Base-by-base conservation (phyloP, 1,140 invertebrate genomes). In the Charaxes varanes region DNA sequence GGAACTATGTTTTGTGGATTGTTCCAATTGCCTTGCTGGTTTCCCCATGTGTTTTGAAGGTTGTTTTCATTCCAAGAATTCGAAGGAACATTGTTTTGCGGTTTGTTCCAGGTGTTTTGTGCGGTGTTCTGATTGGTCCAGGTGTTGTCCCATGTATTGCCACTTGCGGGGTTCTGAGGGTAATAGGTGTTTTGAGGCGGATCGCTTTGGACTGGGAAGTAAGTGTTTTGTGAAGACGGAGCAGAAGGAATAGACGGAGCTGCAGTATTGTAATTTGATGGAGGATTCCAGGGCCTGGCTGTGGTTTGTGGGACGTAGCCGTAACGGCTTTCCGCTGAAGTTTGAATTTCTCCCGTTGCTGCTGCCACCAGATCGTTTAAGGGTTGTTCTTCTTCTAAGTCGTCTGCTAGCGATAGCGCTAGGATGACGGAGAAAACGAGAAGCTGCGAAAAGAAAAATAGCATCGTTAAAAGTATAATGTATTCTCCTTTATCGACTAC, bases 331-430 rank as follows among this genome's bases (percentile, higher is more conserved):
- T n/a, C n/a, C n/a, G n/a, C n/a, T n/a, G n/a, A n/a, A n/a, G n/a
- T n/a, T 33, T 35, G 41, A 5, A 33, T 4, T 4, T 33, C 31
- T 5, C 28, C 27, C 11, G 61, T 44, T n/a, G 61, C 62, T 6
- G 48, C 53, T 1, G 57, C 58, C 45, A 58, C 38, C 10, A 55
- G 52, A 31, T 78, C 66, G 13, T 61, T 55, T 11, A 27, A 51
- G 34, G 13, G 28, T 30, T 23, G 46, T 41, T 31, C 6, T 12
- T 61, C 42, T 7, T 72, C 55, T 11, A 32, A 31, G 41, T 63
- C 60, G 6, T 52, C 56, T 34, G 65, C 73, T 28, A 64, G 28
- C 4, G 73, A 35, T 30, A 78, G 27, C 13, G 71, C 74, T 45
- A 78, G 48, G 18, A 76, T 37, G 49, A 59, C 44, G 15, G 66